Evolutionary conservation across 1,140 invertebrate species (phyloP).

Genomic region (Planococcus citri): DNA sequence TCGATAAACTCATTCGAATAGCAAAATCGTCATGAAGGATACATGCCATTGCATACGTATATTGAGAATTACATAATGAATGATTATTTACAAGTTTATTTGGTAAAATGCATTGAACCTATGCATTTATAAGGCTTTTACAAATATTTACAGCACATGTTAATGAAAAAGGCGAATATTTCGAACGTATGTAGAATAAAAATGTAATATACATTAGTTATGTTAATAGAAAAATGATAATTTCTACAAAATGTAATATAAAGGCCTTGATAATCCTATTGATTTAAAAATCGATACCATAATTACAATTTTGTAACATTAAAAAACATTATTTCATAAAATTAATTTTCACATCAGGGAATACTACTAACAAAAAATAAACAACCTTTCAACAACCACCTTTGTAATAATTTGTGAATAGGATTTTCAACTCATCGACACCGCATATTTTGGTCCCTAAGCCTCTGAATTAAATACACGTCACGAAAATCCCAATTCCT

Average conservation of each 20-base stretch:
- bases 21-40: too few species aligned
- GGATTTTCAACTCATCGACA: background rate
- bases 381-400: background rate
- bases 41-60: background rate
- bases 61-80: background rate
- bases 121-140: background rate
- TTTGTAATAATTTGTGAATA: background rate
- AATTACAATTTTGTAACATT: too few species aligned
- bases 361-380: background rate
- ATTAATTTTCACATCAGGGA: background rate
- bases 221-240: too few species aligned
- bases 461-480: too few species aligned
- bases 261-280: background rate
- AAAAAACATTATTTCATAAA: background rate
- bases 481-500: too few species aligned
- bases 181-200: too few species aligned
- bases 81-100: background rate
- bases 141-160: background rate
- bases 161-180: background rate
- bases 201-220: too few species aligned
- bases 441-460: too few species aligned
- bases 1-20: too few species aligned
- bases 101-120: background rate
- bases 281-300: too few species aligned
- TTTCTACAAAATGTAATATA: background rate